Conservation (phyloP, 2,888 invertebrate genomes). For the Sinopyrophorus schimmeli region DNA sequence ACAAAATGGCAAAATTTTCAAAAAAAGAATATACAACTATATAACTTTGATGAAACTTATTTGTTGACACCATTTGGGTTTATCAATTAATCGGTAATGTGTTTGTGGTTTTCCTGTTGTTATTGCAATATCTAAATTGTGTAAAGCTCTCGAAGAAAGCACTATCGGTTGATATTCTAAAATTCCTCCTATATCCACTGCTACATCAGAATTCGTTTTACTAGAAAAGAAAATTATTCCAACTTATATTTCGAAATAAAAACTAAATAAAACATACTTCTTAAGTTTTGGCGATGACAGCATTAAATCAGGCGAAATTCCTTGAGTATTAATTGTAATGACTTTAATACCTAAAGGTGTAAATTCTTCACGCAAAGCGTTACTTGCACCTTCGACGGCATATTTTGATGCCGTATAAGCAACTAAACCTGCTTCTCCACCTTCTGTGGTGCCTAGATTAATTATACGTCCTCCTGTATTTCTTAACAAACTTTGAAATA, state of each 20-base stretch:
- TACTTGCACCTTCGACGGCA: constrained; percentile 80
- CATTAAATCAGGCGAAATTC: constrained; percentile 66
- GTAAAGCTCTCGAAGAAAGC: constrained; percentile 44
- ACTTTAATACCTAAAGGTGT: constrained; percentile 73
- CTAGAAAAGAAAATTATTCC: constrained; percentile 39
- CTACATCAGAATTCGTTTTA: constrained; percentile 45
- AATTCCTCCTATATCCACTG: constrained; percentile 48
- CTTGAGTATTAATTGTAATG: constrained; percentile 73
- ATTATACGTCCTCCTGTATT: constrained; percentile 69
- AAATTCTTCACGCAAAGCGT: constrained; percentile 70
- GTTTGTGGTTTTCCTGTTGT: constrained; percentile 47
- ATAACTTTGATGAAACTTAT: no score
- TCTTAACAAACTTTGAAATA: constrained; percentile 73
- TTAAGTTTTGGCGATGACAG: constrained; percentile 66
- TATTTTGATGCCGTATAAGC: constrained; percentile 62
- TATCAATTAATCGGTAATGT: constrained; percentile 47
- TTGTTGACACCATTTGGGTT: constrained; percentile 41
- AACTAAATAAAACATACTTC: constrained; percentile 46
- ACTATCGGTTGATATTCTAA: constrained; percentile 50
- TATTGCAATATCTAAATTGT: constrained; percentile 49
- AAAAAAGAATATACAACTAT: no score
- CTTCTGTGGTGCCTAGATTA: constrained; percentile 65
- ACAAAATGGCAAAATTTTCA: no score
- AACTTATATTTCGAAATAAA: no score
- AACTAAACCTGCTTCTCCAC: constrained; percentile 34